phyloP scores from a whole-genome alignment of 2,797 vertebrate species.

The Pantherophis vulpinus region DNA sequence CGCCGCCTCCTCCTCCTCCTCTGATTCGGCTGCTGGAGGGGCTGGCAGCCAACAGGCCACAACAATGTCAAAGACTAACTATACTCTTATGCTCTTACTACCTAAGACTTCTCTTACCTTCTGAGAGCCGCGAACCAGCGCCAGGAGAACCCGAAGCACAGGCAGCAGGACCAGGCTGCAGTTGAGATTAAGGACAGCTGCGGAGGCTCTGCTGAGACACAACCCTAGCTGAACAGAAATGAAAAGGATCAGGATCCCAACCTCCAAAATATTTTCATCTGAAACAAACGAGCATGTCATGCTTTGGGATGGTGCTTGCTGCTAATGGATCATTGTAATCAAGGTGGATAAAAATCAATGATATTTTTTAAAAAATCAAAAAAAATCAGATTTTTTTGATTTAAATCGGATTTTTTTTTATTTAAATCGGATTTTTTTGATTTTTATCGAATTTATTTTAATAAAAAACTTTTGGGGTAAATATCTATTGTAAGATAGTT shows the following conservation, averaged over 20 bases:
- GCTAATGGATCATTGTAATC: not conserved
- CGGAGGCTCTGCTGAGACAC: conserved; percentile 95
- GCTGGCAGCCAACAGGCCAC: accelerated
- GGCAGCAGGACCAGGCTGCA: conserved; percentile 92
- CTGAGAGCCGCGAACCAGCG: conserved; percentile 83
- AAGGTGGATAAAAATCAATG: no score
- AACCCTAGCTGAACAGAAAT: conserved; percentile 88
- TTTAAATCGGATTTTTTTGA: no score
- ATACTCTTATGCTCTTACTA: not conserved
- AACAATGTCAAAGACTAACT: no score
- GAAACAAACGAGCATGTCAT: not conserved
- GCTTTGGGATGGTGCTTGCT: not conserved
- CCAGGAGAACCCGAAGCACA: conserved; percentile 87
- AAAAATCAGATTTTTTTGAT: no score
- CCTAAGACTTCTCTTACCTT: conserved; percentile 70
- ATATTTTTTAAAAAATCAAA: no score
- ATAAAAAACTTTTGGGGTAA: no score
- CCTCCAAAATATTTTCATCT: not conserved
- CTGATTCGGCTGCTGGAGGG: no score
- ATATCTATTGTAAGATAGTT: no score
- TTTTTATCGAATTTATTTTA: no score
- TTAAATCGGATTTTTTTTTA: no score
- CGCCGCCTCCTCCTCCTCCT: no score
- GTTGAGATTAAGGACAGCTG: conserved; percentile 93
- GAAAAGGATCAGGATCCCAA: conserved; percentile 62